These are phyloP conservation scores for Pyrocoelia pectoralis DNA, from an alignment of 2,888 invertebrate species.

Conservation along the genomic window DNA sequence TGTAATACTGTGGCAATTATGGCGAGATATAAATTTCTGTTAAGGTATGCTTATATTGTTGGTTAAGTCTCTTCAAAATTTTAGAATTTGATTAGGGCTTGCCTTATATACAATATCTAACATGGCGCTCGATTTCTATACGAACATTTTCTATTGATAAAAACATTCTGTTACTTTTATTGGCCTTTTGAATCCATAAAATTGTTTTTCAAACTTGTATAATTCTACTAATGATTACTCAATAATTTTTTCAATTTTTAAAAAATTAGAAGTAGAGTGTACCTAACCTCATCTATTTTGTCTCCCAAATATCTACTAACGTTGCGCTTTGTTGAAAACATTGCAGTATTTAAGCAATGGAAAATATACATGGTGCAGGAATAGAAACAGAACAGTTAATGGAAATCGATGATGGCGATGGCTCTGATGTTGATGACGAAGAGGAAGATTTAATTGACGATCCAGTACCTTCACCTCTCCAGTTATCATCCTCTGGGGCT, in stretches of 20 bases:
- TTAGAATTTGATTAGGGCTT: constrained; percentile 26
- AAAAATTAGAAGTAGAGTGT: constrained; percentile 1
- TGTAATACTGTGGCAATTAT: constrained; percentile 18
- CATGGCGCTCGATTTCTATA: constrained; percentile 45
- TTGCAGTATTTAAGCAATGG: constrained; percentile 48
- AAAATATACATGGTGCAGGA: constrained; percentile 56
- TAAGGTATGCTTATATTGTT: constrained; percentile 22
- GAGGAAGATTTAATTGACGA: constrained; percentile 67
- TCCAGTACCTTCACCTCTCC: constrained; percentile 61
- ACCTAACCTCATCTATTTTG: constrained; percentile 15
- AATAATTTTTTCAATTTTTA: too few species aligned
- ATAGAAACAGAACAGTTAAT: constrained; percentile 68
- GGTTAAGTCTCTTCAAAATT: constrained; percentile 12
- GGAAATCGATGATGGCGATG: constrained; percentile 78
- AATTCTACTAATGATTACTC: too few species aligned
- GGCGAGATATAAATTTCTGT: constrained; percentile 25
- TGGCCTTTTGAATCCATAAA: background rate
- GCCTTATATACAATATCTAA: constrained; percentile 44
- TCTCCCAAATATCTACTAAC: background rate
- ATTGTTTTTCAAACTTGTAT: too few species aligned
- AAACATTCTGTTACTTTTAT: background rate
- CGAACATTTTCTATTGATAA: constrained; percentile 25
- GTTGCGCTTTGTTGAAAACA: background rate
- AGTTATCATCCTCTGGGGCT: constrained; percentile 65
- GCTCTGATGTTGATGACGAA: constrained; percentile 78